Evolutionary conservation across 2,888 invertebrate genomes (phyloP).

Genomic region (Trachelus troglodyta): DNA sequence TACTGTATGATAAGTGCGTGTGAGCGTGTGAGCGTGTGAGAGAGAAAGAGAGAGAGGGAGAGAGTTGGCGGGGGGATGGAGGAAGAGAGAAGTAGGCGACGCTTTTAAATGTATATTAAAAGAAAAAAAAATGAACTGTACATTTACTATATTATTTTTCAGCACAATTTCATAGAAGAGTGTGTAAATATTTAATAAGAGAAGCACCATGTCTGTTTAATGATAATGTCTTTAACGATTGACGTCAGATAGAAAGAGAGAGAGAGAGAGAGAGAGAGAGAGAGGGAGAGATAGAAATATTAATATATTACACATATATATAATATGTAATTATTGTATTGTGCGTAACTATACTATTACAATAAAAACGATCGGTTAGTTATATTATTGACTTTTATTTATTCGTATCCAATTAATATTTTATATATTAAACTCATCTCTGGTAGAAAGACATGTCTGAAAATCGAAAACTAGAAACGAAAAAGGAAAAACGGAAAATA

Average conservation of each 20-base stretch:
- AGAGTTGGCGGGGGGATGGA: too few species aligned
- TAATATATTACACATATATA: slow-evolving; percentile 43
- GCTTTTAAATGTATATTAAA: slow-evolving; percentile 14
- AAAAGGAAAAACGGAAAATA: too few species aligned
- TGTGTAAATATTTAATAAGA: slow-evolving; percentile 40
- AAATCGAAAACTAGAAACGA: too few species aligned
- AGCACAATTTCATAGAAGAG: slow-evolving; percentile 49
- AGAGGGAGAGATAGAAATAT: slow-evolving; percentile 21
- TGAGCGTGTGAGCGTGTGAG: too few species aligned
- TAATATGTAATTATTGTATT: slow-evolving; percentile 48
- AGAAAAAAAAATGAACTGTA: slow-evolving; percentile 17
- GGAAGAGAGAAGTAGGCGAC: neutral
- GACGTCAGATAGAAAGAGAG: slow-evolving; percentile 20
- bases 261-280: neutral
- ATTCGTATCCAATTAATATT: neutral
- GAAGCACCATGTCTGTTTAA: slow-evolving; percentile 37
- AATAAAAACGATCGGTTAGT: slow-evolving; percentile 51
- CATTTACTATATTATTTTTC: slow-evolving; percentile 41
- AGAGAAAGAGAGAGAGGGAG: neutral
- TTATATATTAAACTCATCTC: too few species aligned
- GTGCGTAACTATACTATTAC: slow-evolving; percentile 44
- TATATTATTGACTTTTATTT: slow-evolving; percentile 24
- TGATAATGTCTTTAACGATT: slow-evolving; percentile 34
- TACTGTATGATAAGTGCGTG: neutral
- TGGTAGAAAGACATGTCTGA: too few species aligned